Base-by-base conservation (phyloP, 2,113 vertebrate species). In the Anseranas semipalmata region DNA sequence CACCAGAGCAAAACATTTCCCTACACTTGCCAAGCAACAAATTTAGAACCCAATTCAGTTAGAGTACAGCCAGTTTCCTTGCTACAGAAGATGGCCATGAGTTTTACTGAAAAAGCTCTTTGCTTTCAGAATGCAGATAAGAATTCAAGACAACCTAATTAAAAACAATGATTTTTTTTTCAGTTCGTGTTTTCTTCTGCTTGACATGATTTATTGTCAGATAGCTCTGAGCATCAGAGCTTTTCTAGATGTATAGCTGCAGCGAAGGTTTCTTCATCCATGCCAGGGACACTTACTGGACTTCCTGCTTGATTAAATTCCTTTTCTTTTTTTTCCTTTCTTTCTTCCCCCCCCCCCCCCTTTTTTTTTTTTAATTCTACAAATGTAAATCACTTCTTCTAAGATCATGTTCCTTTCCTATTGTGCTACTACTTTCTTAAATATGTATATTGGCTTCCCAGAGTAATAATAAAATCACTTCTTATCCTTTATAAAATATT, bases 21-120 rank as follows among this genome's bases (percentile, higher is more conserved):
- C 9, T 85, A 46, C 62, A 90, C 86, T 79, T 95, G 95, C 96
- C 95, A 97, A 87, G 50, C 71, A 85, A 93, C 84, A 95, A 93
- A 97, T 97, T 94, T 91, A 89, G 55, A 91, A 74, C 55, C 71
- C 91, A 96, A 80, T 89, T 93, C 94, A 92, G 74, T 60, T 41
- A 46, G 74, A 96, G 89, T 58, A 87, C 95, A 96, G 81, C 81
- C 95, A 96, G 96, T 87, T 95, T 96, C 89, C 89, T 89, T 93
- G 71, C 77, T 93, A 58, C 66, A 91, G 86, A 70, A 95, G 71
- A 50, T 96, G 86, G 58, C 80, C 59, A 27, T 82, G 92, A 92
- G 87, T 96, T 95, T 89, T 70, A 92, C 84, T 91, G 91, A 95
- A 96, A 96, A 94, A 95, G 37, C 37, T 37, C 33, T 91, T 87